Base-by-base conservation (phyloP, 2,888 invertebrate genomes). In the Nineta flava region DNA sequence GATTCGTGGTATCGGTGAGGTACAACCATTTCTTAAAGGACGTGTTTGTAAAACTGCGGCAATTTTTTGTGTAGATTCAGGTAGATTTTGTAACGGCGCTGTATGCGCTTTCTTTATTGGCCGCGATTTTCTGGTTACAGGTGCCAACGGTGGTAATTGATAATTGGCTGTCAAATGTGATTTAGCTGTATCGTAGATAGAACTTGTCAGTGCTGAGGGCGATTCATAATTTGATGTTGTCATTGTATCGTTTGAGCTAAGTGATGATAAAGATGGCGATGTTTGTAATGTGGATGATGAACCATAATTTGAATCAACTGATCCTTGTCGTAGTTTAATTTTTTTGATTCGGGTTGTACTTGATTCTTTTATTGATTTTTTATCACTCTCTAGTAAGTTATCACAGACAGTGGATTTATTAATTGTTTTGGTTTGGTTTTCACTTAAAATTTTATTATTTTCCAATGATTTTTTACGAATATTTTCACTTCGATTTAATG, bases 191-290 rank as follows among this genome's bases (percentile, higher is more conserved):
- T 49, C 21, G 53, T 52, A 47, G 50, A 47, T 31, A 7, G 53
- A 48, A 21, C 41, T 32, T 1, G 47, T 13, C 47, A 42, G 50
- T 12, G 51, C 31, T 4, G 54, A 49, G 3, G 49, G 47, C 31
- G 52, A 51, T 9, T 53, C 55, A 40, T 49, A 49, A 34, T 53
- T 43, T 45, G 54, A 41, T 50, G 43, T 52, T 35, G 48, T 48
- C 1, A 51, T 40, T 12, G 50, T 54, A 31, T 47, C 54, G 21
- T 52, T 49, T 12, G 54, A 54, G 47, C 50, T 51, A 13, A 53
- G 9, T 7, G 53, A 53, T 13, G 56, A 53, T 46, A 53, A 53
- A 9, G 59, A 59, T 21, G 60, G 58, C 0, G 60, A 59, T n/a
- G 44, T 44, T 44, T 44, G 44, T 9, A 44, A 2, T 10, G 44